phyloP scores from a whole-genome alignment of 2,888 invertebrate genomes.

The Pterostichus niger region DNA sequence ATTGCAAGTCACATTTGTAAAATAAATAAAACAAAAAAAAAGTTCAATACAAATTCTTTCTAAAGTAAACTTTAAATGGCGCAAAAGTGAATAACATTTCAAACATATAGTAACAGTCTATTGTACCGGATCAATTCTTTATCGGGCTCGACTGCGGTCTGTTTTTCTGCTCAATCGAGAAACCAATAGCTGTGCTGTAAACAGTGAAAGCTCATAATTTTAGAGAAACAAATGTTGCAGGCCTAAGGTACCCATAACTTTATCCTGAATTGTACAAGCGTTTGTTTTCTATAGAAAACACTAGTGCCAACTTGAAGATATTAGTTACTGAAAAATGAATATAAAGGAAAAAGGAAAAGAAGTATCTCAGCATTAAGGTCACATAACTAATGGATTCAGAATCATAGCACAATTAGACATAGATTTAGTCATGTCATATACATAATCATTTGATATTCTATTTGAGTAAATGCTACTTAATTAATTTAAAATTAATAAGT shows the following conservation, averaged over 20 bases:
- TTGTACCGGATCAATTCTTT: constrained; percentile 22
- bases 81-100: background rate
- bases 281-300: constrained; percentile 4
- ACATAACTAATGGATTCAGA: too few species aligned
- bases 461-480: too few species aligned
- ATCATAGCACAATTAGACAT: too few species aligned
- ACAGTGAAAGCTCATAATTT: constrained; percentile 20
- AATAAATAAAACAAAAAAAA: too few species aligned
- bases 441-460: too few species aligned
- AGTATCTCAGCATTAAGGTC: too few species aligned
- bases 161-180: constrained; percentile 2
- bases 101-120: background rate
- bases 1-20: too few species aligned
- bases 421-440: too few species aligned
- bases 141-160: background rate
- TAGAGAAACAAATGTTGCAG: constrained; percentile 16
- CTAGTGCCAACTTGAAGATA: background rate
- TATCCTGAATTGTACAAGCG: background rate
- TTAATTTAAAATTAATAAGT: too few species aligned
- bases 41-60: background rate
- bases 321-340: too few species aligned
- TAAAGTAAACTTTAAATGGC: background rate
- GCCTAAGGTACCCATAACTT: constrained; percentile 1
- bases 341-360: too few species aligned
- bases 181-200: constrained; percentile 12